A percentile compares a stretch with the other conserved stretches of the same genome.
Evolutionary conservation across 2,888 invertebrate species (phyloP).

Genomic region (Diploptera punctata): DNA sequence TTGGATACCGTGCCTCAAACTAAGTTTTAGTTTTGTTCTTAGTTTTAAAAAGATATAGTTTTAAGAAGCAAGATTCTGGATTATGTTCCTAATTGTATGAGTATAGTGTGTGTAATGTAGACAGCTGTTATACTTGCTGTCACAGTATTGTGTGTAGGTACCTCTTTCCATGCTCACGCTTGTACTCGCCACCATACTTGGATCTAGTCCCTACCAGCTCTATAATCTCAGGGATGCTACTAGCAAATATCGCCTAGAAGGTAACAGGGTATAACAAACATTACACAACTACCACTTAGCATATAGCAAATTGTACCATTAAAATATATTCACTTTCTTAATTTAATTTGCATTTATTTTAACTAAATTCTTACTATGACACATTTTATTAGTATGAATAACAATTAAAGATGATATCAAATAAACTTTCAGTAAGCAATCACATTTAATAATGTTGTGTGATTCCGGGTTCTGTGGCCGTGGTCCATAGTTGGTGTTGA

Average conservation of each 20-base stretch:
- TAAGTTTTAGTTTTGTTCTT: no score
- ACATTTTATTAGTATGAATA: no score
- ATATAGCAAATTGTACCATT: neutral
- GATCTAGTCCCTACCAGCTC: conserved; percentile 99
- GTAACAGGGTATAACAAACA: conserved; percentile 23
- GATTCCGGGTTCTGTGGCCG: no score
- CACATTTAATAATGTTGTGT: no score
- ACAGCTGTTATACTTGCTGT: neutral
- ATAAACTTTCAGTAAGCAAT: no score
- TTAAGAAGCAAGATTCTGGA: neutral
- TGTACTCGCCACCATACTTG: conserved; percentile 99
- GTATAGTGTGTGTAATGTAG: neutral
- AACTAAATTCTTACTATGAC: no score
- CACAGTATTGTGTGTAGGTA: conserved; percentile 62
- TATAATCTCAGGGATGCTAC: conserved; percentile 99
- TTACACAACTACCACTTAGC: conserved; percentile 7
- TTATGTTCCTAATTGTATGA: neutral
- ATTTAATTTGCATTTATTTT: no score
- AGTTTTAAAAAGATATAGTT: no score
- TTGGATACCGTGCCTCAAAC: no score
- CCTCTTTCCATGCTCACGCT: conserved; percentile 99
- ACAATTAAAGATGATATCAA: no score
- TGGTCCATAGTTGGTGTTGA: no score
- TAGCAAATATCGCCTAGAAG: conserved; percentile 97
- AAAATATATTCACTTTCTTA: no score